Evolutionary conservation across 2,113 vertebrate species (phyloP), one percentile per base, ranked within the genome.

Genomic region (Circaetus cinerascens): DNA sequence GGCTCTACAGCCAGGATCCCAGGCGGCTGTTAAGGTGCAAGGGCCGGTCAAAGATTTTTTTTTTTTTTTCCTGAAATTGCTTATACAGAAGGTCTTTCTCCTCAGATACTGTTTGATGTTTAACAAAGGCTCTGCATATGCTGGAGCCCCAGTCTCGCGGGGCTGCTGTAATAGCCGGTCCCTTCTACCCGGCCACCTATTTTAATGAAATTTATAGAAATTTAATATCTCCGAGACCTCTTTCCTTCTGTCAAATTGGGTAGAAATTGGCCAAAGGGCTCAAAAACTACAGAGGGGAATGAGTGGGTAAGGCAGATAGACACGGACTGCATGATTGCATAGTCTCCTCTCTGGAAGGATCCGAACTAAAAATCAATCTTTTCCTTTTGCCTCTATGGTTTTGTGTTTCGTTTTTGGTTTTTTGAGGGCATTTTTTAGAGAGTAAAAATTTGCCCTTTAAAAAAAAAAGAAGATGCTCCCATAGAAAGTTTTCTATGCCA

Each of bases 181-280:
- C 93, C 90, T 88, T 89, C 94, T 79, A 95, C 77, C 69, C 84
- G 90, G 90, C 66, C 71, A 96, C 95, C 74, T 73, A 90, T 96
- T 96, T 95, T 96, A 97, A 97, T 97, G 96, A 93, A 87, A 96
- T 96, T 96, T 96, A 91, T 68, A 97, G 96, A 79, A 96, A 97
- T 95, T 92, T 97, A 97, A 95, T 97, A 96, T 96, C 93, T 88
- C 66, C 11, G 90, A 96, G 92, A 96, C 90, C 87, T 96, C 91
- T 94, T 91, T 81, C 91, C 87, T 91, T 73, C 95, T 94, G 87
- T 86, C 77, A 88, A 85, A 97, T 85, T 82, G 95, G 81, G 81
- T 82, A 93, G 95, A 95, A 94, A 94, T 88, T 96, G 96, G 96
- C 96, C 96, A 90, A 94, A 94, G 96, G 96, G 95, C 92, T 93